These are phyloP conservation scores for Chelon labrosus DNA, from an alignment of 2,797 vertebrate genomes.

Conservation along the genomic window DNA sequence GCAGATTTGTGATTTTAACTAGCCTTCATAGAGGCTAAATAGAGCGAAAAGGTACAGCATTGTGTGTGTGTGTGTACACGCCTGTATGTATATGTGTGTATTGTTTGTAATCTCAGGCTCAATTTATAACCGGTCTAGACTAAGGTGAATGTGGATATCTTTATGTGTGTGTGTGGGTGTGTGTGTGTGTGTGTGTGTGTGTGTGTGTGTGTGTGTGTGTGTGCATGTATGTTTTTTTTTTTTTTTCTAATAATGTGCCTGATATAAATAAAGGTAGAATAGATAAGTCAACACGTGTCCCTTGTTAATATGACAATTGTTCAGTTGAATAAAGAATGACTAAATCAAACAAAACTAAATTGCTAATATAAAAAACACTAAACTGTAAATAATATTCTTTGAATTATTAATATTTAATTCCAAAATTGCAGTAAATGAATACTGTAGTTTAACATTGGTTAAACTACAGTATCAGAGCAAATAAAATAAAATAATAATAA, in stretches of 20 bases:
- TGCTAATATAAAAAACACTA: not conserved
- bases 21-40: conserved; percentile 36
- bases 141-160: not conserved
- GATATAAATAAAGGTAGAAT: too few relatives aligned
- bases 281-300: too few relatives aligned
- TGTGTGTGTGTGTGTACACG: conserved; percentile 2
- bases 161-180: not conserved
- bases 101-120: too few relatives aligned
- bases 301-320: not conserved
- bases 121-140: too few relatives aligned
- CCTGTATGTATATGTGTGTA: not conserved
- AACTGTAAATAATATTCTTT: not conserved
- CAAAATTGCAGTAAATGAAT: too few relatives aligned
- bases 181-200: too few relatives aligned
- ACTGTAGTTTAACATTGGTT: too few relatives aligned
- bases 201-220: too few relatives aligned
- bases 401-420: too few relatives aligned
- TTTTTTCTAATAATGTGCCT: too few relatives aligned
- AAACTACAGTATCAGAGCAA: too few relatives aligned
- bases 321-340: not conserved
- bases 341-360: not conserved
- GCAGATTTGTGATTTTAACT: conserved; percentile 38
- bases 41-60: conserved; percentile 19
- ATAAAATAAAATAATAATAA: not conserved
- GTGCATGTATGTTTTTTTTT: too few relatives aligned